Evolutionary conservation across 2,888 invertebrate genomes (phyloP), one percentile per base, ranked within the genome.

Genomic region (Limnephilus marmoratus): DNA sequence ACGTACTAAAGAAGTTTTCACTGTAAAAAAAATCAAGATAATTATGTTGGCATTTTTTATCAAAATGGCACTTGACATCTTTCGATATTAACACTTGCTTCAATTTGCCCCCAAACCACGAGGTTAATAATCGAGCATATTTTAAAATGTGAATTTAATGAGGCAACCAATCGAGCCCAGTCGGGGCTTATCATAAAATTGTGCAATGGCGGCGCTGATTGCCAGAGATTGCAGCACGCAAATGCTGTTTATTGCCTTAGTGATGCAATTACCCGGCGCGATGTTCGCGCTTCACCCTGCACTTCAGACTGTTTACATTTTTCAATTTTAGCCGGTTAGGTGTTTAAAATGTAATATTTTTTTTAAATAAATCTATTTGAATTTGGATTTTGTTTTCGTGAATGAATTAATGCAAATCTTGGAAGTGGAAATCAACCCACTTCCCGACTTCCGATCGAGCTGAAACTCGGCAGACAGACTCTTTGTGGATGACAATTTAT

Each of bases 61-160:
- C 7, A 68, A 68, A 68, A 24, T 68, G 18, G 5, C 24, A 68
- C 9, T 68, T 68, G 24, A 68, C 9, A 68, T 68, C 68, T 68
- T 68, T 68, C 24, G 68, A n/a, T 68, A 24, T 68, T 24, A 68
- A 68, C 24, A 2, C 24, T 7, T 68, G 24, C 68, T 11, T 1
- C 24, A 24, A n/a, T 68, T 87, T 49, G n/a, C 82, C 89, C 91
- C 85, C 53, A 85, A 91, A 91, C 83, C 89, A 80, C 37, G 81
- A 41, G 83, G 89, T 45, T 91, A 91, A 92, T 90, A 90, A 92
- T 81, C 80, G 85, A 90, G 85, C 90, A 86, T 92, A 92, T 92
- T 92, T 90, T 90, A 82, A 91, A 86, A 92, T 92, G 92, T 81
- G 92, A 85, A 92, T 92, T 92, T 92, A 85, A 92, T 90, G 92